Base-by-base conservation (phyloP, 2,113 vertebrate genomes). In the Brienomyrus longianalis region DNA sequence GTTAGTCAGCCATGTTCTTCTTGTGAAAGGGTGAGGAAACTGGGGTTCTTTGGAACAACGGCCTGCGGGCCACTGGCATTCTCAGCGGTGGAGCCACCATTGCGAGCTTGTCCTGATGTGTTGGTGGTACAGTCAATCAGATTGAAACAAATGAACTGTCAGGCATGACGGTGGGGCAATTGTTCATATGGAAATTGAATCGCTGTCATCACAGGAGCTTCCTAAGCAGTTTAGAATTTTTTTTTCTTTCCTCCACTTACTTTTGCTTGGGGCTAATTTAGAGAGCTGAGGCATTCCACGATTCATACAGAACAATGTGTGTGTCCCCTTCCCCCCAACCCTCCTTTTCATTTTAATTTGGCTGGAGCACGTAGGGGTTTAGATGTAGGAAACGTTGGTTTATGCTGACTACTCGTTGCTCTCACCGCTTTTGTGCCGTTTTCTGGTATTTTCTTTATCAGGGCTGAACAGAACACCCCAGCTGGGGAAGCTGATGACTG, bases 91-190 rank as follows among this genome's bases (percentile, higher is more conserved):
- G n/a, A 50, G n/a, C 47, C 23, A 10, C 85, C 10, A 15, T 52
- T 43, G 13, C 27, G 93, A 92, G 90, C 91, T 90, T 86, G 88
- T 86, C 93, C 91, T 89, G 92, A 91, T 59, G 91, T 74, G 90
- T 83, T 90, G 89, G 91, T 93, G 91, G 92, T 88, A 89, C 54
- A 93, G 93, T 95, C 94, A 93, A 92, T 95, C 95, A 94, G 94
- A 95, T 95, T 94, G 94, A 96, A 96, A 95, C 94, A 96, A 96
- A 96, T 96, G 93, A 96, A 95, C 92, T 95, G 95, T 93, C 95
- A 94, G 90, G 91, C 90, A 92, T 93, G 94, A 95, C 93, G 90
- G 92, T 91, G 85, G 93, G 92, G 95, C 95, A 95, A 96, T 96
- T 96, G 95, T 95, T 96, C 94, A 94, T 93, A 94, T 95, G 95